Conservation (phyloP, 2,888 invertebrate genomes). For the Thysanoteuthis rhombus region DNA sequence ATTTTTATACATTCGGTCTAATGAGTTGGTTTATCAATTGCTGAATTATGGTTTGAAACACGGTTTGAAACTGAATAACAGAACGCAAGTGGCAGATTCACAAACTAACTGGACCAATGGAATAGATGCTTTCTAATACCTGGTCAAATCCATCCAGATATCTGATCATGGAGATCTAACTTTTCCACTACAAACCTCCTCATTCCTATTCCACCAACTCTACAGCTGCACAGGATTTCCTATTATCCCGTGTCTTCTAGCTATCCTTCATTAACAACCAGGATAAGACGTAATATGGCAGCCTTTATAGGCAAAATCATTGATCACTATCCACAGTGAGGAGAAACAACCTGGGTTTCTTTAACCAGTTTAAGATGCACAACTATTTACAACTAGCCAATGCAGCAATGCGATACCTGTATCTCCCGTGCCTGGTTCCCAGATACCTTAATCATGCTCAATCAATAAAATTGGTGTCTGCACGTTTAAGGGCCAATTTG, state of each 20-base stretch:
- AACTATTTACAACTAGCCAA: background rate
- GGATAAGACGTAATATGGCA: background rate
- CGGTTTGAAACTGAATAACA: too few relatives aligned
- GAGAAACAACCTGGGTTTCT: background rate
- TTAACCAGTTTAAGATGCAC: background rate
- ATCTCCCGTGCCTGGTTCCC: background rate
- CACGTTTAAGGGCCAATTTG: background rate
- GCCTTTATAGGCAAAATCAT: background rate
- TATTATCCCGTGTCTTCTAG: background rate
- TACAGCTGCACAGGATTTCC: background rate
- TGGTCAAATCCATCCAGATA: background rate
- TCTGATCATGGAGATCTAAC: background rate
- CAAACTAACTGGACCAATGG: too few relatives aligned
- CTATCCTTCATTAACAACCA: background rate
- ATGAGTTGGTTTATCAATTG: too few relatives aligned
- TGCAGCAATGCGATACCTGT: background rate
- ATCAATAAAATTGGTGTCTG: background rate
- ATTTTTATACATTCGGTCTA: too few relatives aligned
- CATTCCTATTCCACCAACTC: fast-evolving
- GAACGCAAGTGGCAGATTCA: too few relatives aligned
- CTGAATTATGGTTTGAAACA: too few relatives aligned
- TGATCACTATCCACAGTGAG: background rate
- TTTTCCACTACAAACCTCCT: background rate
- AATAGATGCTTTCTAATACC: background rate
- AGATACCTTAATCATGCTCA: background rate